Evolutionary conservation across 1,140 invertebrate species (phyloP).

Genomic region (Bombus waltoni): DNA sequence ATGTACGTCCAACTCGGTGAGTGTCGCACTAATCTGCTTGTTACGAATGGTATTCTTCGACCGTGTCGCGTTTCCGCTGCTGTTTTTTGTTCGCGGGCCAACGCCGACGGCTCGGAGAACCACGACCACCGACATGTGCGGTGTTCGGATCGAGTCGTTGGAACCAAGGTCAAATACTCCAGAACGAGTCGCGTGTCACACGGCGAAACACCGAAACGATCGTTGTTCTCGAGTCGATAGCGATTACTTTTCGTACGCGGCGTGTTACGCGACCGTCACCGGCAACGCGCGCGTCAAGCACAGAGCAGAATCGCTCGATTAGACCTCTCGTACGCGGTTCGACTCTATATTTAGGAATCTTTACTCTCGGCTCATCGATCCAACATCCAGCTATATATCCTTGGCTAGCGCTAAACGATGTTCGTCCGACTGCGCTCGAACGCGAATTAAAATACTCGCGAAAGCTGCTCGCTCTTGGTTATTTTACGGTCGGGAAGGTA

Average conservation of each 20-base stretch:
- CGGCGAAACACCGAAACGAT: no score
- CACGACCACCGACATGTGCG: background rate
- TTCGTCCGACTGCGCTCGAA: background rate
- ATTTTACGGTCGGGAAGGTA: slow-evolving; percentile 16
- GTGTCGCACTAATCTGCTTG: slow-evolving; percentile 71
- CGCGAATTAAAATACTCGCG: slow-evolving; percentile 24
- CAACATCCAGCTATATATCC: background rate
- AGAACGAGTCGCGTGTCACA: no score
- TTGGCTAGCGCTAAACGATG: background rate
- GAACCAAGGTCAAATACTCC: no score
- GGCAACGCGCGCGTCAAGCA: background rate
- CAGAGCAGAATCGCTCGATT: background rate
- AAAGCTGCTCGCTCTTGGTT: background rate
- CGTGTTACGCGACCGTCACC: no score
- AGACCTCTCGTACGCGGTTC: background rate
- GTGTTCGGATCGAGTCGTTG: no score
- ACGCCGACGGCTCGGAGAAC: background rate
- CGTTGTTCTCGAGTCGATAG: no score
- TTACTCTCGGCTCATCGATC: slow-evolving; percentile 10
- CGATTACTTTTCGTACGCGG: no score
- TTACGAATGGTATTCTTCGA: background rate
- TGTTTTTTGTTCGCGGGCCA: background rate
- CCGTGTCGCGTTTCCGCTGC: background rate
- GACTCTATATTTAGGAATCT: background rate
- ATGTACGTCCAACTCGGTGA: slow-evolving; percentile 94